Base-by-base conservation (phyloP, 2,888 invertebrate genomes). In the Bimastos eiseni region DNA sequence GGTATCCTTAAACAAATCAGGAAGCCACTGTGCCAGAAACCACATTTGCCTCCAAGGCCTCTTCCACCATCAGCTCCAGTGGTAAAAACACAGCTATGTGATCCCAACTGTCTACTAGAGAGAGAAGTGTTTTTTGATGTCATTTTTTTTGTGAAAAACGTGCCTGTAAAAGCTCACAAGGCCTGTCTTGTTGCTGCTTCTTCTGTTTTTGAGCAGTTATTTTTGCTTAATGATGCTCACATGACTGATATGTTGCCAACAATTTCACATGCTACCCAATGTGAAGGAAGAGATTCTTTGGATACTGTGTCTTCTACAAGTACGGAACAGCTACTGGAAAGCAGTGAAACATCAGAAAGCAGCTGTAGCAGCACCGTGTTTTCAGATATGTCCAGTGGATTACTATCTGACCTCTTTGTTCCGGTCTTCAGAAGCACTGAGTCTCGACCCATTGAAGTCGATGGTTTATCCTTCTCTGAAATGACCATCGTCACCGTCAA, bases 21-120 rank as follows among this genome's bases (percentile, higher is more conserved):
- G 90, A 93, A 93, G 34, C 94, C 94, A 3, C 92, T 92, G 83
- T 94, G 93, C 41, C 94, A 94, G 90, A 97, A 97, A 49, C 98
- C 98, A 3, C 98, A 98, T 95, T 96, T 97, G 94, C 98, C 98
- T n/a, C 98, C 98, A 1, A 97, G 97, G 93, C 98, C 98, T 0
- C 96, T 97, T 93, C 97, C 97, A 92, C 86, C 86, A 21, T 4
- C 36, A 24, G 86, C 36, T 1, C 34, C 86, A 37, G 70, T 70
- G 70, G n/a, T 70, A n/a, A n/a, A 70, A 70, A 70, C 1, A 70
- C 70, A 70, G n/a, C 36, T 36, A 36, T 94, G 96, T 98, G 5
- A 36, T 17, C 17, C 6, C 21, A 11, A 37, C 86, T 37, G 37
- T 34, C 34, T 86, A 6, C 86, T 86, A n/a, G 86, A 86, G 33